phyloP scores from a whole-genome alignment of 1,140 invertebrate species.

The Chironomus tepperi region DNA sequence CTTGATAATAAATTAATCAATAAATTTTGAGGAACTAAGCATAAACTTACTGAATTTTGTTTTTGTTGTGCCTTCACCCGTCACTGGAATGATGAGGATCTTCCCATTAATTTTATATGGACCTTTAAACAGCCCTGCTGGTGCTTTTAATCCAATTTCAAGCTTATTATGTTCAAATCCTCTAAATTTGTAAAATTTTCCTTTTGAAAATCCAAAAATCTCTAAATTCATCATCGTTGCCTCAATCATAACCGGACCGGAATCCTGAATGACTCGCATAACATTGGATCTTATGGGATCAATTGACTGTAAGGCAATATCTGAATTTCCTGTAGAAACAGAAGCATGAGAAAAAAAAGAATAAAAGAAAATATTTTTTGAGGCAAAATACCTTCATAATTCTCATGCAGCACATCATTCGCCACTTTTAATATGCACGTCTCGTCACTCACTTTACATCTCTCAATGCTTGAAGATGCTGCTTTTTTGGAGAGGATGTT shows the following conservation, averaged over 20 bases:
- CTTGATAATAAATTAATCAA: neutral
- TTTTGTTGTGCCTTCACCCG: neutral
- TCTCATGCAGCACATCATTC: neutral
- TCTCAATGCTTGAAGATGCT: neutral
- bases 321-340: neutral
- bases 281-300: neutral
- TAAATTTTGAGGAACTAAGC: neutral
- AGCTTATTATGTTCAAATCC: neutral
- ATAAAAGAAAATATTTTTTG: no score
- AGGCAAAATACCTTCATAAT: neutral
- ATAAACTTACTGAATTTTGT: neutral
- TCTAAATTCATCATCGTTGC: neutral
- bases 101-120: neutral
- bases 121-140: neutral
- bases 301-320: neutral
- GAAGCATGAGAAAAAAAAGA: neutral
- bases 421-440: constrained; percentile 12
- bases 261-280: neutral
- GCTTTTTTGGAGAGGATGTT: neutral
- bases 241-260: neutral
- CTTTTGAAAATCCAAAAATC: neutral
- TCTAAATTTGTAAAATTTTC: neutral
- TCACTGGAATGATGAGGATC: neutral
- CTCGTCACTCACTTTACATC: neutral
- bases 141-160: neutral